Evolutionary conservation across 2,888 invertebrate species (phyloP).

Genomic region (Monochamus alternatus): DNA sequence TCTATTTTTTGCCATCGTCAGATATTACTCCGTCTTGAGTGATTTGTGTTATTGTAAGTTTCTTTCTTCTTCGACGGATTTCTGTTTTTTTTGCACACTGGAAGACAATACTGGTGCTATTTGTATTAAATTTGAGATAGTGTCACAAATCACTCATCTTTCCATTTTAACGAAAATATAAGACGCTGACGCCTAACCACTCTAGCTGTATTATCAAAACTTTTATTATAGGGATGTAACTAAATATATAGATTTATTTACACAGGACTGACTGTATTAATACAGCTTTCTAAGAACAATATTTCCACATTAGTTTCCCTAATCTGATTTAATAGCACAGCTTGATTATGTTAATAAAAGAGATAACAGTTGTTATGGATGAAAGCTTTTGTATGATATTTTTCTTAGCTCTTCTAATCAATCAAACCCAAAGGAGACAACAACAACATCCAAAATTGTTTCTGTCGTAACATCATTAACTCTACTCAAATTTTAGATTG

Average conservation of each 20-base stretch:
- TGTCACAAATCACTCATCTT: background rate
- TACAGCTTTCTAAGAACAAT: constrained; percentile 8
- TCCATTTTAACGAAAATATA: background rate
- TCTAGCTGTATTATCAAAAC: constrained; percentile 6
- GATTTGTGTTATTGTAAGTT: constrained; percentile 8
- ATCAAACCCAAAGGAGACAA: too few species aligned
- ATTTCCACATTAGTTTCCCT: background rate
- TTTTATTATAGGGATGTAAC: constrained; percentile 15
- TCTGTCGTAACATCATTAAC: too few species aligned
- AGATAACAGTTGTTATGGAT: too few species aligned
- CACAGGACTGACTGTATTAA: constrained; percentile 20
- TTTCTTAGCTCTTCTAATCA: too few species aligned
- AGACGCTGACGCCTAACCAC: background rate
- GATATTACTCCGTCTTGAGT: background rate
- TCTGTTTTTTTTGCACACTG: background rate
- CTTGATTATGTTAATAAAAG: too few species aligned
- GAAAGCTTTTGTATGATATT: too few species aligned
- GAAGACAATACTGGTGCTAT: background rate
- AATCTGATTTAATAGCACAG: too few species aligned
- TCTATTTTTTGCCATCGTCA: background rate
- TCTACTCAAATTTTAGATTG: too few species aligned
- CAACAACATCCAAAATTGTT: too few species aligned
- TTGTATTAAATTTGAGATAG: constrained; percentile 20
- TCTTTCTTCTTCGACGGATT: background rate
- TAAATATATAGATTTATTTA: constrained; percentile 22